phyloP scores from a whole-genome alignment of 35 echinoderm and acorn worm species.

The Heliocidaris tuberculata region DNA sequence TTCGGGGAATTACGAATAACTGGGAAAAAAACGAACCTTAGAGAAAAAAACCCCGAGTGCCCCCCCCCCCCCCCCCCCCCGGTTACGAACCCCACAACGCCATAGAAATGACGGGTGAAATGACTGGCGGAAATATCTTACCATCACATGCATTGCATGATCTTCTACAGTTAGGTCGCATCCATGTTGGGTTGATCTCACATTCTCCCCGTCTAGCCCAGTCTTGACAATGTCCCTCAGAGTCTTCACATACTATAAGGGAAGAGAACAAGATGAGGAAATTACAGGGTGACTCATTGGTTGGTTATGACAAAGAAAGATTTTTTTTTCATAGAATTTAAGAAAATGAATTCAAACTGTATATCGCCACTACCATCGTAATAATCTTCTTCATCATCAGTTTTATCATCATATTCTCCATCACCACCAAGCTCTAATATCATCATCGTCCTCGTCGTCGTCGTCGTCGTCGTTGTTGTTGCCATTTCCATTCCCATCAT shows the following conservation, averaged over 20 bases:
- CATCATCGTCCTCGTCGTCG: constrained; percentile 26
- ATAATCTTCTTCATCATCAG: constrained; percentile 54
- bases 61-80: too few species aligned
- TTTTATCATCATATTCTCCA: constrained; percentile 35
- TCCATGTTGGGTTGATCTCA: constrained; percentile 51
- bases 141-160: constrained; percentile 44
- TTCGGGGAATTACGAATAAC: too few species aligned
- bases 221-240: constrained; percentile 31
- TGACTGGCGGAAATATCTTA: background rate
- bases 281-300: background rate
- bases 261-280: too few species aligned
- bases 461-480: background rate
- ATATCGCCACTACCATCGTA: constrained; percentile 33
- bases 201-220: constrained; percentile 64
- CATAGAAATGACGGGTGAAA: too few species aligned
- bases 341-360: background rate
- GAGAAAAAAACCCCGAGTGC: too few species aligned
- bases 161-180: constrained; percentile 55
- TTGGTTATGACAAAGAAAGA: background rate
- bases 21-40: too few species aligned
- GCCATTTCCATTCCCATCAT: background rate
- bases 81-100: too few species aligned
- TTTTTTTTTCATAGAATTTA: background rate
- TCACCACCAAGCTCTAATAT: background rate
- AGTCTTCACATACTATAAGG: background rate